Base-by-base conservation (phyloP, 2,888 invertebrate genomes). In the Drosophila prostipennis region DNA sequence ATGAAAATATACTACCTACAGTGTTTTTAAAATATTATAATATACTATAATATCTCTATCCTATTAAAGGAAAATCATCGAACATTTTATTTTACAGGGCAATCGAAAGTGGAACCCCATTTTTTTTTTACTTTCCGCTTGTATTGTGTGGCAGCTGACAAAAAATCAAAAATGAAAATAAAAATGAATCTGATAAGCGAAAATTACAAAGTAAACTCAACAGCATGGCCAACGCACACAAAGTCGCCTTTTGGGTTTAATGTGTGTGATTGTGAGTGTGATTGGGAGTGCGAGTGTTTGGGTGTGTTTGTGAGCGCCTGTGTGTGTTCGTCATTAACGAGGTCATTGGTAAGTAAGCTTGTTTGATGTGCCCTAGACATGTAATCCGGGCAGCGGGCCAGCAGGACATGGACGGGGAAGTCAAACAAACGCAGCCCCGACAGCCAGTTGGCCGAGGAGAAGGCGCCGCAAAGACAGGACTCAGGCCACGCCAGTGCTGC, bases 311-410 rank as follows among this genome's bases (percentile, higher is more conserved):
- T 55, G 49, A 75, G 68, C 70, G 75, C 51, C 78, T 39, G 39
- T 53, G 19, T 59, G 51, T 68, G 71, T 79, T 78, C 70, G 83
- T 75, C 89, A 89, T 87, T 85, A 85, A 87, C 89, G 89, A 85
- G 84, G 84, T 84, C 89, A 84, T 81, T 84, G 87, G 87, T 84
- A 84, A 84, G 84, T 81, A 89, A 89, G 82, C 84, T 85, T 87
- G 82, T 89, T 89, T 85, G 84, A 85, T 88, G 89, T 83, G 78
- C 79, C 79, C 78, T 77, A 84, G 79, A 79, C 89, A 88, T 89
- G 87, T 88, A 80, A 82, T 79, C 79, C 76, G 43, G 74, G 58
- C 74, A 68, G 48, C 58, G 57, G 54, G 69, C 42, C 39, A 36
- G 39, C 32, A 52, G 43, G 23, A 43, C 16, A 39, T 3, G 37